Percentiles rank a stretch among this genome's conserved stretches.
These are phyloP conservation scores for Pygoscelis antarcticus DNA, from an alignment of 2,113 vertebrate genomes.

Conservation along the genomic window DNA sequence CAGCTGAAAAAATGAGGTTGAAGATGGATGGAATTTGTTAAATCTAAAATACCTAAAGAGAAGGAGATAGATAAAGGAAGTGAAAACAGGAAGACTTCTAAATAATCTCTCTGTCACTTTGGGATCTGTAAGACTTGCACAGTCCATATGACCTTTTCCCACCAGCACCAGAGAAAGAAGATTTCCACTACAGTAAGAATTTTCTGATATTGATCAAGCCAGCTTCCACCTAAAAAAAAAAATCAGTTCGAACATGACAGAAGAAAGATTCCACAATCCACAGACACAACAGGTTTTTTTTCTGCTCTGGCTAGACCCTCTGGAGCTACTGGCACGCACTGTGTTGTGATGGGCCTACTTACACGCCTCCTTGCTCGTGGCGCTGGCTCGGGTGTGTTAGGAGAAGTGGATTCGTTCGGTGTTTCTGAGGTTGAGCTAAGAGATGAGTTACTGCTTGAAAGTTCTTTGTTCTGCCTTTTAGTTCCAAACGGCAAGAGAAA, in stretches of 20 bases:
- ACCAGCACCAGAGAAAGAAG: background rate
- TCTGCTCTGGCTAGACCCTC: background rate
- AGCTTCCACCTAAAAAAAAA: background rate
- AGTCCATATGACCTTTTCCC: background rate
- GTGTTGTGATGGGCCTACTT: constrained; percentile 9
- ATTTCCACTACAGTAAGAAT: background rate
- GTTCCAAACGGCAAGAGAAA: constrained; percentile 88
- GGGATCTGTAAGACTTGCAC: background rate
- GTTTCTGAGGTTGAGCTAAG: constrained; percentile 97
- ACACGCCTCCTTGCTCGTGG: constrained; percentile 88
- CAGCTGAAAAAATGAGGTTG: background rate
- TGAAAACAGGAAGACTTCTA: background rate
- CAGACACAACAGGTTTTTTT: background rate
- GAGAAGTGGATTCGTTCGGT: constrained; percentile 85
- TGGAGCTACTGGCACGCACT: background rate
- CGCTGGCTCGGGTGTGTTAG: constrained; percentile 83
- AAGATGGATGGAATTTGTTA: background rate
- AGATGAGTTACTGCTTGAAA: constrained; percentile 99
- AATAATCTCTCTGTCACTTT: background rate
- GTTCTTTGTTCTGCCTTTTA: constrained; percentile 89
- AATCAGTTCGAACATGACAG: accelerated
- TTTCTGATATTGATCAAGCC: background rate
- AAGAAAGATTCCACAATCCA: background rate
- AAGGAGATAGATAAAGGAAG: background rate
- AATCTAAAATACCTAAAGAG: background rate